Percentiles rank a stretch among this genome's conserved stretches.
Conservation (phyloP, 2,797 vertebrate species). For the Rachycentron canadum region DNA sequence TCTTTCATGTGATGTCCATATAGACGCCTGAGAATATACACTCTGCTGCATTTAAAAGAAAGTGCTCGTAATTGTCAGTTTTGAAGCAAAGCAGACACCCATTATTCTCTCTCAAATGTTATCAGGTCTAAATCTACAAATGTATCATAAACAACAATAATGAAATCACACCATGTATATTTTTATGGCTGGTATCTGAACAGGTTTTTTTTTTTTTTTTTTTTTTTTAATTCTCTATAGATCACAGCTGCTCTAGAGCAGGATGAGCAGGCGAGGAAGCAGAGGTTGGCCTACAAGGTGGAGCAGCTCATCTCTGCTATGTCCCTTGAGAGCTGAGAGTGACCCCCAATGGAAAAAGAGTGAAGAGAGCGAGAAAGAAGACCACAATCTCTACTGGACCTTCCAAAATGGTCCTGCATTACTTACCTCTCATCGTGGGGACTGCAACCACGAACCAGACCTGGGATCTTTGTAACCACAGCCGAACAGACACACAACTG, state of each 20-base stretch:
- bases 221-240: slow-evolving; percentile 72
- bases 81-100: background rate
- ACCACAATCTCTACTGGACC: slow-evolving; percentile 58
- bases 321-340: slow-evolving; percentile 96
- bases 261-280: slow-evolving; percentile 95
- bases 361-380: slow-evolving; percentile 40
- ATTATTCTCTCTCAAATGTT: background rate
- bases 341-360: slow-evolving; percentile 27
- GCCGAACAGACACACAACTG: slow-evolving; percentile 50
- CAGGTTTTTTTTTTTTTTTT: background rate
- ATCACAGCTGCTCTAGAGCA: slow-evolving; percentile 94
- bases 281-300: slow-evolving; percentile 96
- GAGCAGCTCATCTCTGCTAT: slow-evolving; percentile 96
- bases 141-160: background rate
- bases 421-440: slow-evolving; percentile 73
- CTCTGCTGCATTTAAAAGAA: background rate
- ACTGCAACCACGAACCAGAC: slow-evolving; percentile 60
- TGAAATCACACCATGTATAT: background rate
- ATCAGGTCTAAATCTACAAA: background rate
- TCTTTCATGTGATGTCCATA: slow-evolving; percentile 49
- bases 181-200: slow-evolving; percentile 28
- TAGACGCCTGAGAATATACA: slow-evolving; percentile 10
- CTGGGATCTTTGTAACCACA: slow-evolving; percentile 60
- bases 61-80: background rate
- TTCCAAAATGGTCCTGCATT: slow-evolving; percentile 55